Evolutionary conservation across 2,797 vertebrate genomes (phyloP).

Genomic region (Cynodonichthys magdalenae): DNA sequence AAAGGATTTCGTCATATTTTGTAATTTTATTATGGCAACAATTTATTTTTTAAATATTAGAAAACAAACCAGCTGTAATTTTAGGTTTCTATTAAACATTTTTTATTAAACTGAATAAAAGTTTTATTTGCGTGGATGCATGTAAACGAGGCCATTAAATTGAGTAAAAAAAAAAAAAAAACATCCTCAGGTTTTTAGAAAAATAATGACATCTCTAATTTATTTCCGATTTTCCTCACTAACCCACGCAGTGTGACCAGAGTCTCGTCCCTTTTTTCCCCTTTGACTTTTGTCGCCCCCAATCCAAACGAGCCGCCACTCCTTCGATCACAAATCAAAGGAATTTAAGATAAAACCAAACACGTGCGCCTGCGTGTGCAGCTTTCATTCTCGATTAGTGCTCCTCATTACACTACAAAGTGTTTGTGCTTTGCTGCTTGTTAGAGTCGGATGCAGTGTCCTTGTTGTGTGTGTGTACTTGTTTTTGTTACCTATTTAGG

Average conservation of each 20-base stretch:
- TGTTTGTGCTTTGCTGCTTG: constrained; percentile 52
- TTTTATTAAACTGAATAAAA: neutral
- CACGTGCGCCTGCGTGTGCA: constrained; percentile 10
- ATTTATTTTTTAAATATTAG: no score
- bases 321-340: constrained; percentile 45
- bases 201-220: neutral
- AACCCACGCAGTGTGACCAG: no score
- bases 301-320: constrained; percentile 1
- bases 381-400: constrained; percentile 56
- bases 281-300: constrained; percentile 3
- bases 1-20: no score
- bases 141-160: neutral
- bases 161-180: neutral
- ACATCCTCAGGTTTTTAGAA: neutral
- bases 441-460: constrained; percentile 62
- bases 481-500: no score
- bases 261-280: neutral
- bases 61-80: no score
- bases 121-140: neutral
- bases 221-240: neutral
- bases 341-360: constrained; percentile 28
- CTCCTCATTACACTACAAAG: constrained; percentile 53
- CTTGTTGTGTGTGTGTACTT: constrained; percentile 50
- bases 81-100: neutral
- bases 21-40: no score